These are phyloP conservation scores for Acleris sparsana DNA, from an alignment of 2,888 invertebrate species.

Conservation along the genomic window DNA sequence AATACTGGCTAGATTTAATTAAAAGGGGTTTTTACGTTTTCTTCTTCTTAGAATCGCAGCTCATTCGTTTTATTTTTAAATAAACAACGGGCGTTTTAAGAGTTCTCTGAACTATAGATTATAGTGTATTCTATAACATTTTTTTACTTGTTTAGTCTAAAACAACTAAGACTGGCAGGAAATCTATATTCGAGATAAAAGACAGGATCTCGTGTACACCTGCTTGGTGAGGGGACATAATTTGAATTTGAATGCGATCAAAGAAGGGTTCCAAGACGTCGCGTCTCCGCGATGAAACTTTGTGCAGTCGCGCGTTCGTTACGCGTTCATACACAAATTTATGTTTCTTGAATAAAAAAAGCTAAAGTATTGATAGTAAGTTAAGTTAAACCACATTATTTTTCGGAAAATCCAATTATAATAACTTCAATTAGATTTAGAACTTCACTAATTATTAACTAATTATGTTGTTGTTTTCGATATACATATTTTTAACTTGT, in stretches of 20 bases:
- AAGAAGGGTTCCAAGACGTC: slow-evolving; percentile 68
- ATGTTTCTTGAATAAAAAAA: slow-evolving; percentile 4
- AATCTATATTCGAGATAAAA: slow-evolving; percentile 62
- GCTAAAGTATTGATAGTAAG: not conserved
- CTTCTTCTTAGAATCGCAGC: not conserved
- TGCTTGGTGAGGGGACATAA: slow-evolving; percentile 67
- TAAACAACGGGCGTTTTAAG: not conserved
- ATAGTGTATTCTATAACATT: slow-evolving; percentile 1
- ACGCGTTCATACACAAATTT: slow-evolving; percentile 21
- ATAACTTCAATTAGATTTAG: too few species aligned
- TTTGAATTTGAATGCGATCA: slow-evolving; percentile 73
- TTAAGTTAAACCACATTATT: too few species aligned
- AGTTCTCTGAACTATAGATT: slow-evolving; percentile 5
- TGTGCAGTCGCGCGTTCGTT: slow-evolving; percentile 20
- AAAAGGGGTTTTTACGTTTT: slow-evolving; percentile 4
- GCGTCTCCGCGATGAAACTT: slow-evolving; percentile 44
- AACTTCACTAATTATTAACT: too few species aligned
- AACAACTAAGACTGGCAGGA: slow-evolving; percentile 49
- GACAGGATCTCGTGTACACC: slow-evolving; percentile 62
- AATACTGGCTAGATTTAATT: slow-evolving; percentile 21
- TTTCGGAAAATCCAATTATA: too few species aligned
- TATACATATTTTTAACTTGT: too few species aligned
- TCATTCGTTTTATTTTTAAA: not conserved
- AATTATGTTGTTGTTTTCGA: too few species aligned
- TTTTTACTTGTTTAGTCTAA: slow-evolving; percentile 13